Conservation (phyloP, 2,888 invertebrate genomes). For the Lasioglossum vierecki region DNA sequence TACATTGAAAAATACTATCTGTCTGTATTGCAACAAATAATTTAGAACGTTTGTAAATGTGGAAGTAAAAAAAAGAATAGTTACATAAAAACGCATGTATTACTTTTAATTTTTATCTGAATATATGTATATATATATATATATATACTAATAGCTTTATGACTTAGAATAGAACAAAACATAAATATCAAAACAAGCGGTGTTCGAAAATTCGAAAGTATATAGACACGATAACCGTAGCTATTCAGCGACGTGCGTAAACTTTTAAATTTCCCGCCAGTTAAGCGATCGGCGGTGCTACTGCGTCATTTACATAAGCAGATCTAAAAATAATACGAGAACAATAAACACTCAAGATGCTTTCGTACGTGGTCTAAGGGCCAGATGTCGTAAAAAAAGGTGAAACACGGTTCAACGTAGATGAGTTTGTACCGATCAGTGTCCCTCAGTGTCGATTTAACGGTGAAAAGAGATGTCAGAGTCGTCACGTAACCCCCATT, state of each 20-base stretch:
- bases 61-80: neutral
- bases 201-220: slow-evolving; percentile 14
- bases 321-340: slow-evolving; percentile 79
- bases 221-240: slow-evolving; percentile 19
- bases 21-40: neutral
- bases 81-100: neutral
- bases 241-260: slow-evolving; percentile 20
- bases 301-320: slow-evolving; percentile 82
- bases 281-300: slow-evolving; percentile 66
- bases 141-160: neutral
- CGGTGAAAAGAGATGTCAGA: slow-evolving; percentile 41
- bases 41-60: neutral
- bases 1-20: neutral
- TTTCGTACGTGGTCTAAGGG: slow-evolving; percentile 45
- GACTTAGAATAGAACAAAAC: slow-evolving; percentile 25
- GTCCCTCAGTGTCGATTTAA: slow-evolving; percentile 20
- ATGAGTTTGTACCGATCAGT: slow-evolving; percentile 29
- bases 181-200: slow-evolving; percentile 32
- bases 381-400: slow-evolving; percentile 30
- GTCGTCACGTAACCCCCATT: slow-evolving; percentile 70
- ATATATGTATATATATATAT: neutral
- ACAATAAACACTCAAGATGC: slow-evolving; percentile 72
- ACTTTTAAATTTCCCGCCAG: slow-evolving; percentile 74
- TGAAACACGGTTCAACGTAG: slow-evolving; percentile 32
- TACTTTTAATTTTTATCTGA: neutral